phyloP scores from a whole-genome alignment of 1,140 invertebrate genomes.

The Neodiprion lecontei region DNA sequence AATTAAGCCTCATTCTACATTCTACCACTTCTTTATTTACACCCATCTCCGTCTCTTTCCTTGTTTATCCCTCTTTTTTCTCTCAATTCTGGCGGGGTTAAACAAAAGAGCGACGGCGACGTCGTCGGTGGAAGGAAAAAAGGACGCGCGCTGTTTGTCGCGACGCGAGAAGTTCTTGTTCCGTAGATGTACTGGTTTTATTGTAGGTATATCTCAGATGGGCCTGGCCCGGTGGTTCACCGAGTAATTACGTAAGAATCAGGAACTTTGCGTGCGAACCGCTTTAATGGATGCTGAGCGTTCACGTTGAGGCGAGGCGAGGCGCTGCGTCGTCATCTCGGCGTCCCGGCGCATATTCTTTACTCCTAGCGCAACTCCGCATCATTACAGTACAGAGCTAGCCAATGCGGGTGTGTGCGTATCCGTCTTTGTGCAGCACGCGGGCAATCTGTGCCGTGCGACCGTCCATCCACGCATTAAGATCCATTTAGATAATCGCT shows the following conservation, averaged over 20 bases:
- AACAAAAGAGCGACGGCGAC: too few species aligned
- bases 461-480: slow-evolving; percentile 14
- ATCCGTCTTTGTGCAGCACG: neutral
- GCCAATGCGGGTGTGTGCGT: neutral
- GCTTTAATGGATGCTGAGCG: slow-evolving; percentile 2
- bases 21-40: too few species aligned
- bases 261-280: slow-evolving; percentile 6
- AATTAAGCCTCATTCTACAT: too few species aligned
- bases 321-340: neutral
- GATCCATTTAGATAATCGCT: slow-evolving; percentile 17
- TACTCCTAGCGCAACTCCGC: neutral
- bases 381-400: neutral
- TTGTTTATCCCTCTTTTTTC: too few species aligned
- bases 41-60: too few species aligned
- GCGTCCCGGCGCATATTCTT: neutral
- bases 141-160: neutral
- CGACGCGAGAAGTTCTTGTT: neutral
- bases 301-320: neutral
- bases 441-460: neutral
- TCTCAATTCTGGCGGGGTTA: too few species aligned
- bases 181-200: neutral
- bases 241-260: slow-evolving; percentile 3
- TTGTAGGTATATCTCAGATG: neutral
- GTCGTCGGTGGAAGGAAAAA: too few species aligned
- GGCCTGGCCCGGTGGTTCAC: neutral